These are phyloP conservation scores for Chrysochloris asiatica DNA, from an alignment of 2,113 vertebrate genomes.

Conservation along the genomic window DNA sequence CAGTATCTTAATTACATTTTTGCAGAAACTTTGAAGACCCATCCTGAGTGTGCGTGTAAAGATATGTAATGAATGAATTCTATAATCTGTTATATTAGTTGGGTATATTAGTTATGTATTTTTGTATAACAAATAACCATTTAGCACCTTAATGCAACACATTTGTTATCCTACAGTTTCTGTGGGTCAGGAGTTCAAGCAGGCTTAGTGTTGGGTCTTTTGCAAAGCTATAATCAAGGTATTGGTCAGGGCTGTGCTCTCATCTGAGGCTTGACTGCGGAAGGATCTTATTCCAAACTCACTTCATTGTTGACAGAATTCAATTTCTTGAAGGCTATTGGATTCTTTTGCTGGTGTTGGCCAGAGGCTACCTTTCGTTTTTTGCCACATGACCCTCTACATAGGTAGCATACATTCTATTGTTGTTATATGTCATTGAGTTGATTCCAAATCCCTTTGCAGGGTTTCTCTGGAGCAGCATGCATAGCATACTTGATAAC, in stretches of 20 bases:
- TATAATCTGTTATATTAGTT: neutral
- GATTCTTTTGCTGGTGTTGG: neutral
- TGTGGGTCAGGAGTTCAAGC: neutral
- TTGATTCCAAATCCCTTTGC: too few species aligned
- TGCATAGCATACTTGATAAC: neutral
- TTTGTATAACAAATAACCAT: too few species aligned
- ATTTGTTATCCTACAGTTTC: conserved; percentile 37
- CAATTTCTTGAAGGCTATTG: neutral
- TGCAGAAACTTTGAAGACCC: too few species aligned
- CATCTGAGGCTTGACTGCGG: neutral
- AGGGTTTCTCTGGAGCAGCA: too few species aligned
- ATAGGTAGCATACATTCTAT: neutral
- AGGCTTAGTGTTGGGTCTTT: neutral
- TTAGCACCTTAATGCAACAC: neutral
- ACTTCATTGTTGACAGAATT: conserved; percentile 17
- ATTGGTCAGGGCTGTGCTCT: neutral
- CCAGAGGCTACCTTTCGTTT: neutral
- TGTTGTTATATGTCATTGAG: too few species aligned
- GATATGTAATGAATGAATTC: too few species aligned
- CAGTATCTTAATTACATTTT: too few species aligned
- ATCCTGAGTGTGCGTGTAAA: too few species aligned
- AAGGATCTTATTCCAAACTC: neutral
- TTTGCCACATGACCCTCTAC: neutral
- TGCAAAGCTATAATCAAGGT: conserved; percentile 18
- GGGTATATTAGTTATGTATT: neutral